Evolutionary conservation across 2,888 invertebrate species (phyloP), one percentile per base, ranked within the genome.

Genomic region (Mythimna ferrago): DNA sequence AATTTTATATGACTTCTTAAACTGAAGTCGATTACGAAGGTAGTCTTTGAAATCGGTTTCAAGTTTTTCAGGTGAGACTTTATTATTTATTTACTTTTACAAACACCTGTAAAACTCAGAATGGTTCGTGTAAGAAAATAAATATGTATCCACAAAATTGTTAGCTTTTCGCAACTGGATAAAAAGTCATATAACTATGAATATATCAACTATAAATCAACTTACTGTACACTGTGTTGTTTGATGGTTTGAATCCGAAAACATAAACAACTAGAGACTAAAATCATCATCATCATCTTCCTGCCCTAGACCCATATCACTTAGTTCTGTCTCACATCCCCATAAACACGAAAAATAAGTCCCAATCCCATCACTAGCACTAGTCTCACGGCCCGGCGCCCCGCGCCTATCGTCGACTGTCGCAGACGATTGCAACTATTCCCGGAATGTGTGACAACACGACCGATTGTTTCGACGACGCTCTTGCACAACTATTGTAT

Each of bases 381-480:
- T 41, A 66, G 21, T 58, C 54, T 21, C 32, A 7, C 51, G 6
- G 1, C 21, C 44, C 38, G 61, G 26, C 26, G 38, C 41, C 60
- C 41, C 48, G 67, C 26, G 63, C 74, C 71, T 68, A 41, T 72
- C 68, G 63, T 48, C 71, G 53, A 57, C 64, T 67, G 68, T 76
- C 63, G 48, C 78, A 57, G 44, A 67, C 82, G 66, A 32, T 53
- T 62, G 26, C 62, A 69, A 73, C 72, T 78, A 84, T 84, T 57
- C 65, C 41, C 48, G 80, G 84, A 84, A 83, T 84, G 80, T 71
- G 82, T 70, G 79, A 76, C 82, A 62, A 48, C 73, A 53, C 66
- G 61, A 73, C 19, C 71, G 76, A 78, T 84, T 76, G 78, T 72
- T 76, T 61, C 41, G 32, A 38, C 61, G 58, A 61, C 41, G 71